Evolutionary conservation across 2,888 invertebrate genomes (phyloP), one percentile per base, ranked within the genome.

Genomic region (Acleris cristana): DNA sequence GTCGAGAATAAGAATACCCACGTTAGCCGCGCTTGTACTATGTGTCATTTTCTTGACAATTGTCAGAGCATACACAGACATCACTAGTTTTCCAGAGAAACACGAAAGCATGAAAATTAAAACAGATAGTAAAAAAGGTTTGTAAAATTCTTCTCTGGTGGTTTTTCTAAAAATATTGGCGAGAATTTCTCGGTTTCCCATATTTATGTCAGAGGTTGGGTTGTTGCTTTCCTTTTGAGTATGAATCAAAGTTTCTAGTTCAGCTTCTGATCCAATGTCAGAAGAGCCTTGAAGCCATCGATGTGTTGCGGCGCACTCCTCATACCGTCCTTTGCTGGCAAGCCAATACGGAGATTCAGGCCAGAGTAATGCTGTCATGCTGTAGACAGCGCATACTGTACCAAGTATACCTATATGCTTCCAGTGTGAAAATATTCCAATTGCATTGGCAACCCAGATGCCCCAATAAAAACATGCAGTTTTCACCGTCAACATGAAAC

Each of bases 361-460:
- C 53, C 53, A 53, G 3, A 30, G n/a, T 14, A 53, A 3, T n/a
- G 53, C 53, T 8, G 26, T n/a, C 16, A 26, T 21, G 21, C 26
- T 3, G 16, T 53, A 53, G 14, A 53, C 16, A 8, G 53, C 2
- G 10, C 53, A 30, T 7, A 53, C 2, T 30, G 18, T 30, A 26
- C 53, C 53, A 16, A 53, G n/a, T 30, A 53, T 30, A 5, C 26
- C 53, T 30, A 53, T 53, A 26, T 53, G 2, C 53, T 30, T 53
- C 53, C 53, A 53, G n/a, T 53, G 53, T 8, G 53, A n/a, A 30
- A 53, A 30, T 21, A 26, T 53, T 16, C 53, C 53, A 16, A 53
- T 53, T 16, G 30, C 53, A 5, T 53, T 53, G 3, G 53, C 53
- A 30, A 53, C 53, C 53, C 53, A 53, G 14, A 53, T 30, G 1